Percentiles rank a stretch among this genome's conserved stretches.
These are phyloP conservation scores for Festucalex cinctus DNA, from an alignment of 2,113 vertebrate species.

Conservation along the genomic window DNA sequence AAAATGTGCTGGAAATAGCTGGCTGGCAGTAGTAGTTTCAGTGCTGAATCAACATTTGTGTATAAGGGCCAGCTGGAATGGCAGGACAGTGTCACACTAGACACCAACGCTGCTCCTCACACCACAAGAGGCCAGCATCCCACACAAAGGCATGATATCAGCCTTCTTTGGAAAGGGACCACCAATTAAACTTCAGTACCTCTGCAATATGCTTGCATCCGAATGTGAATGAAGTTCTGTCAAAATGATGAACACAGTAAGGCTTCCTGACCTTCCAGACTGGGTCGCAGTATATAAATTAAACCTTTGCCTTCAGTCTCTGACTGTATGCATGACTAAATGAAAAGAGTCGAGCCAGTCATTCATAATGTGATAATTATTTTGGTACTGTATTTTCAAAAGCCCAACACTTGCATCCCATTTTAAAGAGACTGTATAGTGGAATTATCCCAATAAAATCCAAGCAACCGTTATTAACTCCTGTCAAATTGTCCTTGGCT, in stretches of 20 bases:
- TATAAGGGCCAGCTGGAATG: not conserved
- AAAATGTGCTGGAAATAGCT: not conserved
- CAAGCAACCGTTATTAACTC: constrained; percentile 11
- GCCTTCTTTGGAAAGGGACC: too few species aligned
- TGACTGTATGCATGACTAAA: too few species aligned
- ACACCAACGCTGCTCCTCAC: not conserved
- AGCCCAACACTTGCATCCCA: not conserved
- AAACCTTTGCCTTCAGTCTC: too few species aligned
- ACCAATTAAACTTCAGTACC: too few species aligned
- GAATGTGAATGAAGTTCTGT: too few species aligned
- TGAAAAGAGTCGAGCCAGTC: too few species aligned
- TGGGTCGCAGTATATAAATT: too few species aligned
- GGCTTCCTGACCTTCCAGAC: too few species aligned
- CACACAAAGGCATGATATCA: not conserved
- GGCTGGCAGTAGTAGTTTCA: not conserved
- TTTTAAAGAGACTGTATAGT: not conserved
- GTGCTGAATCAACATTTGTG: not conserved
- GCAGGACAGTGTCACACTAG: not conserved
- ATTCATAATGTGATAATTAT: too few species aligned
- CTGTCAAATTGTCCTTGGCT: constrained; percentile 20
- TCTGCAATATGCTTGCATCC: too few species aligned
- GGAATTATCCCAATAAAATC: constrained; percentile 1
- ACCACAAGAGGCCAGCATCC: not conserved
- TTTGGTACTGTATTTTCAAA: not conserved
- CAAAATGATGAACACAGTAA: too few species aligned